Conservation (phyloP, 2,797 vertebrate genomes). For the Mycteria americana region DNA sequence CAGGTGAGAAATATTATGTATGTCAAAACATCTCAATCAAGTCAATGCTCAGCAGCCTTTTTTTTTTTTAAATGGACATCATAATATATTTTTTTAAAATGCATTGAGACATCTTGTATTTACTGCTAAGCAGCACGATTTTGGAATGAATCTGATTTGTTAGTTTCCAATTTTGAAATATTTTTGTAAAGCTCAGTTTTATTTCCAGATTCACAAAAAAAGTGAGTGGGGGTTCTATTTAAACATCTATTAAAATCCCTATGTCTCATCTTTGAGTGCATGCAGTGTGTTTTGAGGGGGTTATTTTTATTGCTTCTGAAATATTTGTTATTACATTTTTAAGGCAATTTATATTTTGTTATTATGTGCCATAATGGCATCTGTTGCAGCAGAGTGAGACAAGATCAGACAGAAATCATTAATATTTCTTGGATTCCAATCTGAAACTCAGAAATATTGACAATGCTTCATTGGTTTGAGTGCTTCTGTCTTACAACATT, state of each 20-base stretch:
- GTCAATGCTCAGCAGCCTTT: neutral
- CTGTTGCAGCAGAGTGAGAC: constrained; percentile 45
- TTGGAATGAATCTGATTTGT: neutral
- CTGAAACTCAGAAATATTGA: constrained; percentile 52
- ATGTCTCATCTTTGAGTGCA: neutral
- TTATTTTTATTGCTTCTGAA: constrained; percentile 4
- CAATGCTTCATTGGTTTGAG: constrained; percentile 44
- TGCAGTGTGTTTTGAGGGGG: neutral
- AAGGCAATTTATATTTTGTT: constrained; percentile 33
- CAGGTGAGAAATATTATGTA: neutral
- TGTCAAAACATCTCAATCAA: neutral
- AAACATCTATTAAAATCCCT: neutral
- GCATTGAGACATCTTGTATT: neutral
- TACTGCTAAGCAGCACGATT: neutral
- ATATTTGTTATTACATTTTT: constrained; percentile 31
- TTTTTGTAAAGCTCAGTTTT: neutral
- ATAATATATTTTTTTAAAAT: neutral
- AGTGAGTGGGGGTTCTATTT: neutral
- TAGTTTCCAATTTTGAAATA: neutral
- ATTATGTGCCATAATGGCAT: constrained; percentile 27
- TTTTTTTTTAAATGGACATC: neutral
- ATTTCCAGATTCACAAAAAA: neutral
- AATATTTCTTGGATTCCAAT: constrained; percentile 43
- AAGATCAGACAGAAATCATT: constrained; percentile 48
- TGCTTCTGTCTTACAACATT: constrained; percentile 13